Base-by-base conservation (phyloP, 2,797 vertebrate species). In the Mastacembelus armatus region DNA sequence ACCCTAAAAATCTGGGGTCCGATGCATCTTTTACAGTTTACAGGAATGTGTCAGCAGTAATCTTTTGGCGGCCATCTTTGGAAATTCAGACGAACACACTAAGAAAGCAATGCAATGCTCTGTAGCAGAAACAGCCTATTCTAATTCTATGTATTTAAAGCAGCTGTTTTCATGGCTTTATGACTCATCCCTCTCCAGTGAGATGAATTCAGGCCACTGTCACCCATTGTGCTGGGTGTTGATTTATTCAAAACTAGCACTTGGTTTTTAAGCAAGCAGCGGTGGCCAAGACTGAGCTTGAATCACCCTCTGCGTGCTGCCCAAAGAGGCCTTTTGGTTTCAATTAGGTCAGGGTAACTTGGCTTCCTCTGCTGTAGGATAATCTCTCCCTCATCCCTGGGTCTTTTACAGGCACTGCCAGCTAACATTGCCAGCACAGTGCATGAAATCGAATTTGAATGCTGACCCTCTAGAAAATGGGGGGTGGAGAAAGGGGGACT, bases 241-340 rank as follows among this genome's bases (percentile, higher is more conserved):
- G 77, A 93, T 78, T 93, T 93, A 95, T 94, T 92, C 90, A 90
- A 92, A 92, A 87, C 86, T 92, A 91, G 90, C 66, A 66, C 36
- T 62, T 0, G 12, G 1, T 85, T 93, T 93, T 64, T 51, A 91
- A 94, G 90, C 92, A 92, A 90, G 93, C 91, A 90, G 84, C 93
- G 84, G 91, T 92, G 88, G 90, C 87, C 73, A 74, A 88, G 78
- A 72, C 73, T 54, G 63, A 81, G 74, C 86, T 88, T 90, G 93
- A 91, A 87, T 90, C 84, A 85, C 83, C 16, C 78, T 89, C 84
- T 62, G 78, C 52, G 45, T 91, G 89, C 90, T 71, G 77, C 92
- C 92, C 91, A 93, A 88, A 94, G 92, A 94, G 89, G 90, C 91
- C 80, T 88, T 91, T 94, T 95, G 92, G 90, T 93, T 95, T 94